Base-by-base conservation (phyloP, 2,113 vertebrate genomes). In the Anguilla japonica region DNA sequence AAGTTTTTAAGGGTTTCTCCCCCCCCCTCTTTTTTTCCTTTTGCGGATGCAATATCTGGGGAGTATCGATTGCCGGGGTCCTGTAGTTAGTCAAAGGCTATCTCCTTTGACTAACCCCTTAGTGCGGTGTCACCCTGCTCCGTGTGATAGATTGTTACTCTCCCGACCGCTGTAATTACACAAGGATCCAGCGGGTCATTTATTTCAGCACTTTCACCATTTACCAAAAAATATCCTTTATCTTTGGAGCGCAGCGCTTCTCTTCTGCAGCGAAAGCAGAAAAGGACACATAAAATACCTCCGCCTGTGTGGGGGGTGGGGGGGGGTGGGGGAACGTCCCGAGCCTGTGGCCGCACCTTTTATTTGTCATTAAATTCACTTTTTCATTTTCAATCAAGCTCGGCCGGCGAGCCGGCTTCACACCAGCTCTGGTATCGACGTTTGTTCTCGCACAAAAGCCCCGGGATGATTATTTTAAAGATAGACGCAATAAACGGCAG, bases 41-140 rank as follows among this genome's bases (percentile, higher is more conserved):
- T 86, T 83, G 93, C 93, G 95, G 96, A 95, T 93, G 95, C 96
- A 97, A 96, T 98, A 98, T 98, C 96, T 97, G 95, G 93, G 90
- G 93, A 92, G 95, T 99, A 99, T 99, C 95, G 98, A 99, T 99
- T 95, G 96, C 95, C 88, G 83, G 90, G 96, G 96, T 96, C 96
- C 95, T 94, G 96, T 99, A 98, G 97, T 99, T 99, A 97, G 97
- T 99, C 98, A 99, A 96, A 98, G 98, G 97, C 97, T 99, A 98
- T 98, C 98, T 99, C 97, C 98, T 99, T 98, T 99, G 97, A 97
- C 97, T 99, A 97, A 97, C 97, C 97, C 97, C 96, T 97, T 96
- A 96, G 96, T 90, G 91, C 95, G 89, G 92, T 98, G 97, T 99
- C 98, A 98, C 95, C 95, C 95, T 96, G 94, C 92, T 92, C 89